Conservation (phyloP, 1,140 invertebrate species). For the Zophobas morio region DNA sequence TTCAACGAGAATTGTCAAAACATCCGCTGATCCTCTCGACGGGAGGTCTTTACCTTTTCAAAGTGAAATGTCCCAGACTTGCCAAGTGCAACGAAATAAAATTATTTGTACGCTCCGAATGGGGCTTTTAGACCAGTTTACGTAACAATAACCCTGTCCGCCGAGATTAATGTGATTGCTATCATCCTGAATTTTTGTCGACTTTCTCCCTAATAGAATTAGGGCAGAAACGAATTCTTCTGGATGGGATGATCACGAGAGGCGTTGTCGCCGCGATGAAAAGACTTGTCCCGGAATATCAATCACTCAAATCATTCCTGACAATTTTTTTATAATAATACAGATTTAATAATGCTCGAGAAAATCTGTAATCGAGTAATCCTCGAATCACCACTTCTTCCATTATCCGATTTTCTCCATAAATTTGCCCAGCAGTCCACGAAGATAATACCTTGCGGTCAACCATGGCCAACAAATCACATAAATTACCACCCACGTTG, state of each 20-base stretch:
- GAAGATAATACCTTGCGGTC: conserved; percentile 42
- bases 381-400: no score
- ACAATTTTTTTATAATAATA: no score
- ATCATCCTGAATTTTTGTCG: neutral
- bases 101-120: conserved; percentile 34
- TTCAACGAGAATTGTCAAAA: conserved; percentile 38
- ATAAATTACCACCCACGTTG: conserved; percentile 46
- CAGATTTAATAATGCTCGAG: no score
- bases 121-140: conserved; percentile 36
- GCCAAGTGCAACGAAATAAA: conserved; percentile 37
- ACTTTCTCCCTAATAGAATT: conserved; percentile 17
- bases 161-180: conserved; percentile 20
- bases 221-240: conserved; percentile 3
- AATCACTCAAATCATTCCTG: no score
- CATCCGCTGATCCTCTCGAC: conserved; percentile 34
- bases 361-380: no score
- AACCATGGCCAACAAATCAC: conserved; percentile 43
- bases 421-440: neutral
- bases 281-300: no score
- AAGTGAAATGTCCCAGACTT: neutral
- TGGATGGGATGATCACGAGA: no score
- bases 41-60: conserved; percentile 35
- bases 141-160: conserved; percentile 28
- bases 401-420: neutral
- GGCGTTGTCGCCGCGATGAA: no score